A percentile compares a stretch with the other conserved stretches of the same genome.
Conservation (phyloP, 2,113 vertebrate genomes). For the Casuarius casuarius region DNA sequence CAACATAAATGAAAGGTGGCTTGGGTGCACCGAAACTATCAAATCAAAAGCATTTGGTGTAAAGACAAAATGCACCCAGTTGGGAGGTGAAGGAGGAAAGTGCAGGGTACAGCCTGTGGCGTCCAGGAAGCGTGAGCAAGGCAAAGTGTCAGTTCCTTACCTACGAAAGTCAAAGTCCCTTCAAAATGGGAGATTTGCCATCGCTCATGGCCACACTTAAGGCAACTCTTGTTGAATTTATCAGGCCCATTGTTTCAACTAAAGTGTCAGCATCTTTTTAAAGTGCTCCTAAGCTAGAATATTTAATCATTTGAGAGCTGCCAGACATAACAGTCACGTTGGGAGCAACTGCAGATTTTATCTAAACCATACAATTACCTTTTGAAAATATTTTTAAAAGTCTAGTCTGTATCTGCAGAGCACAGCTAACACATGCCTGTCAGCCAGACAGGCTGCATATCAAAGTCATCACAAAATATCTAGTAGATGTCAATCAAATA, state of each 20-base stretch:
- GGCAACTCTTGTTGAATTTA: background rate
- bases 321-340: background rate
- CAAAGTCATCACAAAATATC: slow-evolving; percentile 41
- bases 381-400: slow-evolving; percentile 29
- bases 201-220: background rate
- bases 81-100: background rate
- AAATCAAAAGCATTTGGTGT: background rate
- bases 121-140: background rate
- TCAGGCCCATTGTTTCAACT: background rate
- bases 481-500: slow-evolving; percentile 25
- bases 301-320: slow-evolving; percentile 13
- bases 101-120: accelerated
- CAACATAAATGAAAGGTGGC: background rate
- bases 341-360: slow-evolving; percentile 11
- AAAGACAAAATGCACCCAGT: background rate
- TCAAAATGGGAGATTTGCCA: background rate
- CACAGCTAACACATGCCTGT: background rate
- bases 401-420: slow-evolving; percentile 12
- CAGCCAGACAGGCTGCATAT: background rate
- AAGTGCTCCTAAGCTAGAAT: slow-evolving; percentile 15
- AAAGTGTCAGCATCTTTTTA: background rate
- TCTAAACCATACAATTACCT: slow-evolving; percentile 29
- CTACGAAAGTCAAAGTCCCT: background rate
- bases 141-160: background rate
- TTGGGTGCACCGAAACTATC: background rate